phyloP scores from a whole-genome alignment of 2,888 invertebrate genomes.

The Pollenia angustigena region DNA sequence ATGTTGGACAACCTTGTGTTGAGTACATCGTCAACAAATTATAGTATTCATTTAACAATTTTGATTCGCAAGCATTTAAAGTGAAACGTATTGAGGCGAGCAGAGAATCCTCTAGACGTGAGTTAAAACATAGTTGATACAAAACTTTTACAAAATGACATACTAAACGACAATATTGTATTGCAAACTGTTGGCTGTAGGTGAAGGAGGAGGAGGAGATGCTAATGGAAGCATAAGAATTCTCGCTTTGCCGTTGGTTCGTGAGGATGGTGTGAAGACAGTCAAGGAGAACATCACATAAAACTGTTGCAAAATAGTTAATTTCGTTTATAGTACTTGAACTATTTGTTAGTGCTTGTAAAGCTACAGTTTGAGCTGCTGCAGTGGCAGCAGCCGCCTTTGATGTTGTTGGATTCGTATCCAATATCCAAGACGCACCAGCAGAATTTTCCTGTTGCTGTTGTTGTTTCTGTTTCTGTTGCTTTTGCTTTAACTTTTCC shows the following conservation, averaged over 20 bases:
- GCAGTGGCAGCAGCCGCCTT: constrained; percentile 59
- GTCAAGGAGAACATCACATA: constrained; percentile 82
- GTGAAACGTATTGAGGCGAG: constrained; percentile 68
- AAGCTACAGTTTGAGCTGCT: constrained; percentile 51
- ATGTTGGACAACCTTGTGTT: constrained; percentile 66
- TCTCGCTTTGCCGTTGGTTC: constrained; percentile 69
- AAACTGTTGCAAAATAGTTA: constrained; percentile 83
- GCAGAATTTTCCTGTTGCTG: constrained; percentile 74
- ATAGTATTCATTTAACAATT: constrained; percentile 82
- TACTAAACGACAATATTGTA: constrained; percentile 80
- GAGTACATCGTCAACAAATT: constrained; percentile 73
- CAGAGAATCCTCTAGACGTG: constrained; percentile 70
- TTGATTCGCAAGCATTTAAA: constrained; percentile 79
- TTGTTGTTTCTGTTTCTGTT: constrained; percentile 71
- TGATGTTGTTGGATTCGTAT: constrained; percentile 65
- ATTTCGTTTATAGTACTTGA: constrained; percentile 80
- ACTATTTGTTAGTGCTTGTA: constrained; percentile 65
- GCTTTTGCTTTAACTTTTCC: constrained; percentile 72
- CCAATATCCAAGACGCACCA: constrained; percentile 65
- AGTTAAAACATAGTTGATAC: constrained; percentile 79
- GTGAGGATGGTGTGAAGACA: constrained; percentile 78
- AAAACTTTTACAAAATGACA: constrained; percentile 82
- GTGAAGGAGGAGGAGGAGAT: background rate
- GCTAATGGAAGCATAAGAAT: background rate
- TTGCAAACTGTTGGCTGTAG: constrained; percentile 59